Evolutionary conservation across 2,113 vertebrate species (phyloP).

Genomic region (Megaleporinus macrocephalus): DNA sequence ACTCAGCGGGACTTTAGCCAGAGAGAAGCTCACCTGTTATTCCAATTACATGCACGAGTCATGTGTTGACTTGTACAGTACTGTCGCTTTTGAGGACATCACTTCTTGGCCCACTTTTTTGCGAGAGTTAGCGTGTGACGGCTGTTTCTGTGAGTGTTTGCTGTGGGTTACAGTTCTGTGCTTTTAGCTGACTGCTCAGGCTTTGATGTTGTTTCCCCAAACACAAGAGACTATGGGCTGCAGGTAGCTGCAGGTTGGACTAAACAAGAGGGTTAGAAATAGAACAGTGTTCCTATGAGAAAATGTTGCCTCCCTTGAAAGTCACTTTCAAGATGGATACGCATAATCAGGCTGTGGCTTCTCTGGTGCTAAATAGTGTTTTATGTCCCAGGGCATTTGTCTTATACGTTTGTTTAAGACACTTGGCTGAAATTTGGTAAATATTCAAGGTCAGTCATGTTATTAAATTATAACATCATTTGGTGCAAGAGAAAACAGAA

Average conservation of each 20-base stretch:
- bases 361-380: too few species aligned
- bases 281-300: background rate
- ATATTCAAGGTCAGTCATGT: too few species aligned
- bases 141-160: constrained; percentile 38
- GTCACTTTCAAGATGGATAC: background rate
- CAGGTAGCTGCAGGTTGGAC: constrained; percentile 18
- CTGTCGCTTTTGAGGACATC: constrained; percentile 42
- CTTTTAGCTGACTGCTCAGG: constrained; percentile 48
- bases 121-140: constrained; percentile 29
- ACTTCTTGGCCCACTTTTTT: constrained; percentile 4
- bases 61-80: constrained; percentile 44
- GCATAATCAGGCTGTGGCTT: too few species aligned
- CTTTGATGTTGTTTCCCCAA: constrained; percentile 41
- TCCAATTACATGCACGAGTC: constrained; percentile 12
- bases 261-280: constrained; percentile 9
- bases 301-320: background rate
- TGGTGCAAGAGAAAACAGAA: too few species aligned
- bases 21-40: background rate
- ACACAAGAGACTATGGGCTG: constrained; percentile 18
- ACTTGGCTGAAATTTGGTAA: too few species aligned
- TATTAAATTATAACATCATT: too few species aligned
- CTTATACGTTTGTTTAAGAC: too few species aligned
- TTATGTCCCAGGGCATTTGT: too few species aligned
- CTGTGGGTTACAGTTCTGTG: constrained; percentile 44
- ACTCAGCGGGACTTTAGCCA: constrained; percentile 33